These are phyloP conservation scores for Parascotia fuliginaria DNA, from an alignment of 2,888 invertebrate species.

Conservation along the genomic window DNA sequence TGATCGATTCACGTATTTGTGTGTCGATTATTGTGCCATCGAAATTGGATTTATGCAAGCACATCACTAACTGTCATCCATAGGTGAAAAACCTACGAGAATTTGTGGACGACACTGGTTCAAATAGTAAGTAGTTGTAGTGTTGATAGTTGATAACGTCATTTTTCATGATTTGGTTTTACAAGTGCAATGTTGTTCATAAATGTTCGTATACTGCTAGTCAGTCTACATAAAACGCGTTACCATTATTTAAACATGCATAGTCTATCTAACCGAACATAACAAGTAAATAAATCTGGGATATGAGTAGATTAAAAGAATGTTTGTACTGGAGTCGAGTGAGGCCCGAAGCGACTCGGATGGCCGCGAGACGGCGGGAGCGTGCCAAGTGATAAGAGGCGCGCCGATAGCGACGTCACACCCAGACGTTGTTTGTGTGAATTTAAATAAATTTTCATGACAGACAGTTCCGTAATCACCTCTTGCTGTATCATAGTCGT, in stretches of 20 bases:
- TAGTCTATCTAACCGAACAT: constrained; percentile 8
- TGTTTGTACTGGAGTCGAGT: constrained; percentile 68
- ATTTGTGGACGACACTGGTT: constrained; percentile 81
- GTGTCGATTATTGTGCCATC: constrained; percentile 70
- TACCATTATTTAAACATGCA: constrained; percentile 7
- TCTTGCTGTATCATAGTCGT: constrained; percentile 75
- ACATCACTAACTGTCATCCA: constrained; percentile 76
- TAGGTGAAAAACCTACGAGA: constrained; percentile 77
- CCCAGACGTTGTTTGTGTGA: constrained; percentile 86
- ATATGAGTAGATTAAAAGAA: constrained; percentile 57
- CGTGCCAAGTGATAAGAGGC: constrained; percentile 86
- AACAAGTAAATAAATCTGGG: constrained; percentile 51
- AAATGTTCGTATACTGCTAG: neutral
- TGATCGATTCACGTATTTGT: constrained; percentile 70
- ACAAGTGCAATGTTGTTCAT: constrained; percentile 10
- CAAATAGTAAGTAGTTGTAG: constrained; percentile 83
- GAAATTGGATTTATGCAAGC: constrained; percentile 60
- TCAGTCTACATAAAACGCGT: neutral
- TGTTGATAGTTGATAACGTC: constrained; percentile 26
- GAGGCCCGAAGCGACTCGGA: constrained; percentile 71
- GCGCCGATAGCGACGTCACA: constrained; percentile 85
- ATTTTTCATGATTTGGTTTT: constrained; percentile 1
- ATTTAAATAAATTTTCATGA: constrained; percentile 86
- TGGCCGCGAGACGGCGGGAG: constrained; percentile 81
- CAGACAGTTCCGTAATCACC: constrained; percentile 85